Evolutionary conservation across 1,140 invertebrate genomes (phyloP).

Genomic region (Nasonia longicornis): DNA sequence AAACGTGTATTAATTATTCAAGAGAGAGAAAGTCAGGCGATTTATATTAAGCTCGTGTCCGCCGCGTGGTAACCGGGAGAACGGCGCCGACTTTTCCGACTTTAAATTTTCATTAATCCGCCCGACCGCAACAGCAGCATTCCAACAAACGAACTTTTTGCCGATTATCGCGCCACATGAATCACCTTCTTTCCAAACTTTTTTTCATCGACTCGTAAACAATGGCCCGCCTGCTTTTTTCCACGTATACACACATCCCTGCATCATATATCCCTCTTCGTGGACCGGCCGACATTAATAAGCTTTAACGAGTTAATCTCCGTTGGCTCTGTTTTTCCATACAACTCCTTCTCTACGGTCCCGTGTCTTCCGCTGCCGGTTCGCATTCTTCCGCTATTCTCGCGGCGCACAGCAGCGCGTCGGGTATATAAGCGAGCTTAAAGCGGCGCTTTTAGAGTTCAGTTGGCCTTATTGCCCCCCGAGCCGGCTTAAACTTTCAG

Average conservation of each 20-base stretch:
- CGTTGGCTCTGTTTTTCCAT: not conserved
- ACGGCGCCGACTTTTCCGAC: too few species aligned
- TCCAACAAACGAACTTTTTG: not conserved
- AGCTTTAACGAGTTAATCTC: constrained; percentile 36
- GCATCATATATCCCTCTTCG: not conserved
- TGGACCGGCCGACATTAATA: constrained; percentile 11
- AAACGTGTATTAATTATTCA: not conserved
- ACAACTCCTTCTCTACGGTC: not conserved
- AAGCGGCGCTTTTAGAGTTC: constrained; percentile 57
- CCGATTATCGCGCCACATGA: not conserved
- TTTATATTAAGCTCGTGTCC: too few species aligned
- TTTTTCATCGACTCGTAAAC: constrained; percentile 14
- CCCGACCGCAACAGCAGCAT: not conserved
- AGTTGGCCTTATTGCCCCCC: constrained; percentile 33
- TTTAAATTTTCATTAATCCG: too few species aligned
- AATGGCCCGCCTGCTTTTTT: not conserved
- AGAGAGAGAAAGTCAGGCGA: not conserved
- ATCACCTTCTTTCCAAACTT: not conserved
- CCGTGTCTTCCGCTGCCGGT: not conserved
- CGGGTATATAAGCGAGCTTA: constrained; percentile 48
- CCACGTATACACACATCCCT: not conserved
- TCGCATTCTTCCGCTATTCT: not conserved
- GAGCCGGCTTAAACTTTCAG: constrained; percentile 59
- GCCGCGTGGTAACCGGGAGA: too few species aligned
- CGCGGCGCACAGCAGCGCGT: too few species aligned